Evolutionary conservation across 2,797 vertebrate genomes (phyloP).

Genomic region (Hapalemur alaotrensis): DNA sequence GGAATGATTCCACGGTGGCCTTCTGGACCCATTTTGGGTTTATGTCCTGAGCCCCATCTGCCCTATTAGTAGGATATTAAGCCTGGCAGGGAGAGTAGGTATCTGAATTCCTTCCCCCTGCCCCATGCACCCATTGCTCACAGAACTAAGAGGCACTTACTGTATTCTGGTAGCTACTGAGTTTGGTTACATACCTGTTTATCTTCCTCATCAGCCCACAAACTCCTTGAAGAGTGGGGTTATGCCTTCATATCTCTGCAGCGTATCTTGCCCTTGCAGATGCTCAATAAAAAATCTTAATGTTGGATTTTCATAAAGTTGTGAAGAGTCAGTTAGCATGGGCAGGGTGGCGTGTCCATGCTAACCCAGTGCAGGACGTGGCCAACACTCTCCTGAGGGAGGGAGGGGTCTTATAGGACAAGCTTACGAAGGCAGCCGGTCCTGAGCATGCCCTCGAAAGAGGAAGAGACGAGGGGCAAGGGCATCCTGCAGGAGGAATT

Average conservation of each 20-base stretch:
- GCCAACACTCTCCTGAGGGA: not conserved
- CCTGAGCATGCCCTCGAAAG: not conserved
- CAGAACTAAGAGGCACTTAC: not conserved
- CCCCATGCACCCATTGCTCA: rapidly evolving
- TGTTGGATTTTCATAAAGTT: not conserved
- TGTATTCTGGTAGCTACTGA: not conserved
- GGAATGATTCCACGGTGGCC: not conserved
- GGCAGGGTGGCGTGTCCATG: not conserved
- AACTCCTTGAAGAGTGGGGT: not conserved
- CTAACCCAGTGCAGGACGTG: not conserved
- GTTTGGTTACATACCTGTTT: not conserved
- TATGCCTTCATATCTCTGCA: not conserved
- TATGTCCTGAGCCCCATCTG: rapidly evolving
- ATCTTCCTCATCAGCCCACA: not conserved
- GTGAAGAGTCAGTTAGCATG: not conserved
- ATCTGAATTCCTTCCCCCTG: not conserved
- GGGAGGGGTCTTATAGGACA: not conserved
- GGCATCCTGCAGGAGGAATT: no score
- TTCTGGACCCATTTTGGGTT: not conserved
- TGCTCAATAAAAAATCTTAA: not conserved
- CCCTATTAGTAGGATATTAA: not conserved
- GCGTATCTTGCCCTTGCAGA: not conserved
- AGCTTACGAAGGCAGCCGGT: not conserved
- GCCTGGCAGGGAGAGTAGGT: not conserved
- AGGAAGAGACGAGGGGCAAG: not conserved